A percentile compares a stretch with the other conserved stretches of the same genome.
Evolutionary conservation across 92 coral and sea anemone species (phyloP).

Genomic region (Metridium senile): DNA sequence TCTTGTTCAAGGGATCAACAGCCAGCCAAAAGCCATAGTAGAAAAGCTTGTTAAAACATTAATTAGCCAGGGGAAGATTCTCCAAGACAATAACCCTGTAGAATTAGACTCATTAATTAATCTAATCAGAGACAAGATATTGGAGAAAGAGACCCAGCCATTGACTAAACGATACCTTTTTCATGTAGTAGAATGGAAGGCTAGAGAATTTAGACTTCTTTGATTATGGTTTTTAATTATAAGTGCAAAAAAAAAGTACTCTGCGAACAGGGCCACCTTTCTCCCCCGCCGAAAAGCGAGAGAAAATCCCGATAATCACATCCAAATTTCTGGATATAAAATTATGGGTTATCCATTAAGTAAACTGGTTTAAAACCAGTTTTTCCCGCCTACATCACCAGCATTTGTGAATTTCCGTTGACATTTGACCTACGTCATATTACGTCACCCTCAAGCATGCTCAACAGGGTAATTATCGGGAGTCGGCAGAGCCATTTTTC

Average conservation of each 20-base stretch:
- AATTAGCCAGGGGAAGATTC: not conserved
- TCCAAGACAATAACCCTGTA: not conserved
- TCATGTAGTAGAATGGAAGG: slow-evolving; percentile 18
- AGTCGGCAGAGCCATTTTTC: no score
- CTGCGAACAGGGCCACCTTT: no score
- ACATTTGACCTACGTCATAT: no score
- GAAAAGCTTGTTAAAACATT: slow-evolving; percentile 8
- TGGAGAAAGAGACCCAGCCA: slow-evolving; percentile 13
- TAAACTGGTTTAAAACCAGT: no score
- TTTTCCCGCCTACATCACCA: no score
- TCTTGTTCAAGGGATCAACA: not conserved
- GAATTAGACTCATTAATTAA: slow-evolving; percentile 21
- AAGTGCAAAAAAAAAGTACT: not conserved
- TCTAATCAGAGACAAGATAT: slow-evolving; percentile 26
- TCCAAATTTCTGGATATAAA: no score
- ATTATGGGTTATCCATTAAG: no score
- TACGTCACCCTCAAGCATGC: no score
- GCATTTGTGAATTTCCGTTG: no score
- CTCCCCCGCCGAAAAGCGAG: no score
- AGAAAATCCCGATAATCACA: no score
- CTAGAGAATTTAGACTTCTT: slow-evolving; percentile 26
- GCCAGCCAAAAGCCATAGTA: not conserved
- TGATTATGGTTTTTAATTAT: not conserved
- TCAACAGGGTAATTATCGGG: no score
- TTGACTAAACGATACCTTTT: slow-evolving; percentile 6